These are phyloP conservation scores for Trachymyrmex septentrionalis DNA, from an alignment of 1,140 invertebrate genomes.

Conservation along the genomic window DNA sequence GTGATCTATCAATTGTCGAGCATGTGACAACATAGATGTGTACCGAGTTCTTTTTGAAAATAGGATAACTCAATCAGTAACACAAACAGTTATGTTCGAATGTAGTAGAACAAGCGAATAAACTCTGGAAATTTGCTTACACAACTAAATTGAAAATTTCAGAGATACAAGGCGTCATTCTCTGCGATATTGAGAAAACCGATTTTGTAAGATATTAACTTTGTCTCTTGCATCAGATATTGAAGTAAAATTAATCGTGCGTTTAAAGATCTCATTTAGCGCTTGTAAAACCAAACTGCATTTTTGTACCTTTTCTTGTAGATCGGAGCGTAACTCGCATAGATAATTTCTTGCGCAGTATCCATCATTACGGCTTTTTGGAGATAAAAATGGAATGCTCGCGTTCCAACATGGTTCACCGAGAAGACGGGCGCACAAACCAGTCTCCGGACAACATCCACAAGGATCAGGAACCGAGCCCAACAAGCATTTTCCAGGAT, in stretches of 20 bases:
- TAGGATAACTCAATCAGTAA: background rate
- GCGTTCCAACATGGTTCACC: slow-evolving; percentile 88
- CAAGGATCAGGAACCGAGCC: slow-evolving; percentile 87
- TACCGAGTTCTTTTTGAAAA: background rate
- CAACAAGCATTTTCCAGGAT: slow-evolving; percentile 82
- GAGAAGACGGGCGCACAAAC: slow-evolving; percentile 87
- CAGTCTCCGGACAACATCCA: slow-evolving; percentile 86
- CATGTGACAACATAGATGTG: background rate
- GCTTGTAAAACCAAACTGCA: background rate
- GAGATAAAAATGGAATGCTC: slow-evolving; percentile 75
- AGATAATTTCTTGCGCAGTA: slow-evolving; percentile 81
- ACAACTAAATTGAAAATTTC: background rate
- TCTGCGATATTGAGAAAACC: no score
- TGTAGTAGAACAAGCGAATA: background rate
- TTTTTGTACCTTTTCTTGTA: slow-evolving; percentile 78
- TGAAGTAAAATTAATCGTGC: background rate
- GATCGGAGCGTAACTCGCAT: slow-evolving; percentile 80
- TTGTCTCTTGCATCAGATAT: background rate
- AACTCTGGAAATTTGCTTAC: background rate
- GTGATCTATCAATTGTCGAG: background rate
- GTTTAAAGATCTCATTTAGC: background rate
- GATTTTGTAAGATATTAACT: background rate
- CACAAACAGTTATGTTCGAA: background rate
- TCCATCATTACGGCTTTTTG: slow-evolving; percentile 78
- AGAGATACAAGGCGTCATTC: background rate